Evolutionary conservation across 2,888 invertebrate genomes (phyloP).

Genomic region (Ectemnius continuus): DNA sequence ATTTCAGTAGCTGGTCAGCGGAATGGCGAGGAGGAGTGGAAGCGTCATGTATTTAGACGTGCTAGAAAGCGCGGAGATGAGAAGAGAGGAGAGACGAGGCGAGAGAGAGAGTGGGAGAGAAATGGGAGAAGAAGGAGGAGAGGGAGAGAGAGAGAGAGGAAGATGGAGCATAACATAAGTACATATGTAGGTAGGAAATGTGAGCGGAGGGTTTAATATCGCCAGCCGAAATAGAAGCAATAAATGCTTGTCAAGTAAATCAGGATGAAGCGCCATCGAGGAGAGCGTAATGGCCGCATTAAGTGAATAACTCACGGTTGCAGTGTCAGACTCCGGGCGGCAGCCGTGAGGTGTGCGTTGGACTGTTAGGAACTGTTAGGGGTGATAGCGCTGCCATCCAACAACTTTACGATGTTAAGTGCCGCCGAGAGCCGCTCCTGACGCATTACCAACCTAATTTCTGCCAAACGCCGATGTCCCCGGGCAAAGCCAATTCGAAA

Average conservation of each 20-base stretch:
- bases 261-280: conserved; percentile 77
- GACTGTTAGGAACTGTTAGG: conserved; percentile 70
- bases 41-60: conserved; percentile 27
- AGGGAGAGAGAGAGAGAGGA: too few species aligned
- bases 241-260: conserved; percentile 77
- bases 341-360: conserved; percentile 56
- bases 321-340: conserved; percentile 59
- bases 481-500: neutral
- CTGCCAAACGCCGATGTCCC: conserved; percentile 54
- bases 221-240: conserved; percentile 71
- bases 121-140: conserved; percentile 15
- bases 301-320: conserved; percentile 76
- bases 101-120: neutral
- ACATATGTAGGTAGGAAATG: conserved; percentile 59
- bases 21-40: conserved; percentile 23
- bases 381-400: conserved; percentile 74
- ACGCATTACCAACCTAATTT: conserved; percentile 74
- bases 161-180: conserved; percentile 2
- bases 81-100: neutral
- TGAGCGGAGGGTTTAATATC: conserved; percentile 69
- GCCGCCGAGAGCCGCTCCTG: conserved; percentile 65
- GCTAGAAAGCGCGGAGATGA: neutral
- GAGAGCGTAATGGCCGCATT: conserved; percentile 75
- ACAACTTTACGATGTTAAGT: conserved; percentile 74
- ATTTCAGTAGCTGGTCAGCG: conserved; percentile 18